Conservation (phyloP, 2,797 vertebrate genomes). For the Thalassophryne amazonica region DNA sequence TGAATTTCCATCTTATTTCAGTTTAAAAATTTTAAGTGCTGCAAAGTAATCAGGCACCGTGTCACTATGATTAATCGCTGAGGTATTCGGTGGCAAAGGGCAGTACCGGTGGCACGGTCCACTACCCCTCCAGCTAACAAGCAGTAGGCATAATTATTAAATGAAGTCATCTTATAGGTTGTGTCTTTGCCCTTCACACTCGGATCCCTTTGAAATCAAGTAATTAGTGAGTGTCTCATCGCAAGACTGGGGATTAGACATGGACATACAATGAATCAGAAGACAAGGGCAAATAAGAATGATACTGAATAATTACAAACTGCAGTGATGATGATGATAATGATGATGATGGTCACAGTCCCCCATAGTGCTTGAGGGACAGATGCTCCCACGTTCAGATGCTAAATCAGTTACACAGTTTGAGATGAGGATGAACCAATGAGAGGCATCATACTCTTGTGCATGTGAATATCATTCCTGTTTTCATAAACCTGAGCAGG, state of each 20-base stretch:
- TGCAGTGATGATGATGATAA: slow-evolving; percentile 43
- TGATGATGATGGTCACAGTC: slow-evolving; percentile 52
- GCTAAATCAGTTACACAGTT: not conserved
- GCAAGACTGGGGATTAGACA: slow-evolving; percentile 50
- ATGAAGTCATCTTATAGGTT: slow-evolving; percentile 65
- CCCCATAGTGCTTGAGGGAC: slow-evolving; percentile 25
- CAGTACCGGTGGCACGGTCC: slow-evolving; percentile 49
- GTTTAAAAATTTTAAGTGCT: slow-evolving; percentile 21
- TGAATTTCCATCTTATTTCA: slow-evolving; percentile 10
- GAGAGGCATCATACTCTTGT: too few species aligned
- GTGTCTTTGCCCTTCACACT: slow-evolving; percentile 73
- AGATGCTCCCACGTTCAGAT: not conserved
- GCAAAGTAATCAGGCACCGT: slow-evolving; percentile 55
- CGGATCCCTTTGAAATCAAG: slow-evolving; percentile 56
- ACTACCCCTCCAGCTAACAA: slow-evolving; percentile 54
- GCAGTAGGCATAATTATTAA: slow-evolving; percentile 66
- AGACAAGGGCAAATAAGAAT: slow-evolving; percentile 38
- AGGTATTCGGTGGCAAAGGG: slow-evolving; percentile 44
- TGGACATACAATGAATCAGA: slow-evolving; percentile 36
- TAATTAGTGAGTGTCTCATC: slow-evolving; percentile 67
- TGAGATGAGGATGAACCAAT: too few species aligned
- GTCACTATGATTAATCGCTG: slow-evolving; percentile 60
- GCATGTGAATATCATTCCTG: too few species aligned
- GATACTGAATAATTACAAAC: slow-evolving; percentile 55
- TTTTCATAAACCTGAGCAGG: too few species aligned